Conservation (phyloP, 2,797 vertebrate species). For the Loriculus beryllinus region DNA sequence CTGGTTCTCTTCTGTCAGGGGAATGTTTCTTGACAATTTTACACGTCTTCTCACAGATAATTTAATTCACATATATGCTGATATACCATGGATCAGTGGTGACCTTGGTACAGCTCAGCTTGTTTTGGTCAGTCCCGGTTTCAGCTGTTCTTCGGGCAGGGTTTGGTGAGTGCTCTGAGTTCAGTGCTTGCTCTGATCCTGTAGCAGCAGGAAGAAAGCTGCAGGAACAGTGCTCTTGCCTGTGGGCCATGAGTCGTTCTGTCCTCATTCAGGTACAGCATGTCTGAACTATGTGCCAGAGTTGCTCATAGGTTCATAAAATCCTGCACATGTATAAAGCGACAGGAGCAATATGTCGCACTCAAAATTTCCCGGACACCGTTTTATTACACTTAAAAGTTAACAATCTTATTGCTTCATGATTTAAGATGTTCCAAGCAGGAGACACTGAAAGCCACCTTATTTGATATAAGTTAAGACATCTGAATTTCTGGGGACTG, state of each 20-base stretch:
- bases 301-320: not conserved
- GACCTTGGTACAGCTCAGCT: rapidly evolving
- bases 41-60: not conserved
- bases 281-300: not conserved
- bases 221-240: not conserved
- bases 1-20: not conserved
- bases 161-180: not conserved
- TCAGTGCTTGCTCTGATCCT: not conserved
- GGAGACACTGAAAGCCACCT: conserved; percentile 3
- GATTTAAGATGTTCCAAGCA: conserved; percentile 45
- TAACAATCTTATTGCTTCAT: conserved; percentile 33
- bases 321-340: not conserved
- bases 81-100: not conserved
- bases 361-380: not conserved
- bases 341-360: not conserved
- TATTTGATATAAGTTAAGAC: not conserved
- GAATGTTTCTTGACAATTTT: not conserved
- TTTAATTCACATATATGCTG: not conserved
- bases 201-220: not conserved
- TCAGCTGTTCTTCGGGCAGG: not conserved
- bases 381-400: conserved; percentile 8
- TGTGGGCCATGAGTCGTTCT: not conserved
- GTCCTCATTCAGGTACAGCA: not conserved
- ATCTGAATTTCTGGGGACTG: not conserved
- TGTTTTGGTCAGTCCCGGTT: rapidly evolving